These are phyloP conservation scores for Clarias gariepinus DNA, from an alignment of 2,113 vertebrate genomes.

Conservation along the genomic window DNA sequence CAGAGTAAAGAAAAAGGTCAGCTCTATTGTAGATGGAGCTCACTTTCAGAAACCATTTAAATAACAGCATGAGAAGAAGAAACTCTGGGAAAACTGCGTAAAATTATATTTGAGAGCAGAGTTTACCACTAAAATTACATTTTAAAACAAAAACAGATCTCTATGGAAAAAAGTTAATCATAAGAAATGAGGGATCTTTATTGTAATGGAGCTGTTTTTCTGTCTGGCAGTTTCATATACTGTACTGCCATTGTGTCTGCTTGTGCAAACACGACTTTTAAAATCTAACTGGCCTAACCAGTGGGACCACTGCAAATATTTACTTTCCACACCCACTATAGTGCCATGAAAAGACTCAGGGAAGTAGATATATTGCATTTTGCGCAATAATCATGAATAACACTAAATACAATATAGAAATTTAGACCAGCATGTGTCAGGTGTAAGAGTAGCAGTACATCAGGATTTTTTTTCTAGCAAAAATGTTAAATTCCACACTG, in stretches of 20 bases:
- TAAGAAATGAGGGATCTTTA: not conserved
- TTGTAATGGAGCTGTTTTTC: not conserved
- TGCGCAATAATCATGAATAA: not conserved
- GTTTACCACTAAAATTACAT: not conserved
- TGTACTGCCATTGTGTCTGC: not conserved
- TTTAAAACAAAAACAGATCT: not conserved
- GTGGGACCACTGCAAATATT: conserved; percentile 57
- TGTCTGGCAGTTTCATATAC: not conserved
- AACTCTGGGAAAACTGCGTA: no score
- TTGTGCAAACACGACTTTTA: not conserved
- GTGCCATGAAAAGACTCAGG: not conserved
- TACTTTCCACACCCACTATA: conserved; percentile 34
- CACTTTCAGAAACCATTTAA: not conserved
- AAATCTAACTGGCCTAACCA: conserved; percentile 53
- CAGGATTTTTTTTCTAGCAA: not conserved
- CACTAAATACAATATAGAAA: not conserved
- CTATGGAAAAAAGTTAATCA: not conserved
- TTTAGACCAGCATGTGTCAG: not conserved
- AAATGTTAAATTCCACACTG: not conserved
- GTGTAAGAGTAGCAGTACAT: not conserved
- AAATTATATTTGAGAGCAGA: not conserved
- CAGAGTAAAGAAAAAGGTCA: not conserved
- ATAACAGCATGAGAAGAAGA: not conserved
- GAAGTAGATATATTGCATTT: not conserved
- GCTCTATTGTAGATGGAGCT: not conserved